Evolutionary conservation across 2,113 vertebrate genomes (phyloP).

Genomic region (Corythaixoides concolor): DNA sequence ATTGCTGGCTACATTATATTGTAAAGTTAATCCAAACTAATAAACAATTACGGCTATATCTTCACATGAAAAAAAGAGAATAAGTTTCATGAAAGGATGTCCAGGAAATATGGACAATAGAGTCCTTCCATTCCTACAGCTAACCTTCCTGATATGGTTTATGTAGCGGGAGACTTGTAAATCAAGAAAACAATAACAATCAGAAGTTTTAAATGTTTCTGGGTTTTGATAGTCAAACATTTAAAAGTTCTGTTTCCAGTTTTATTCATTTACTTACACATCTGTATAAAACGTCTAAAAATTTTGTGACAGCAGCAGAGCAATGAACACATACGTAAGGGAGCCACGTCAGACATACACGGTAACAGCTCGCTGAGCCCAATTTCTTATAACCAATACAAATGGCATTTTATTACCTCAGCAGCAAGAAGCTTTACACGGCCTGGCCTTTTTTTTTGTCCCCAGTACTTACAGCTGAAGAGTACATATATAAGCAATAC

Average conservation of each 20-base stretch:
- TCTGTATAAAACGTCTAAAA: neutral
- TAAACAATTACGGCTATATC: neutral
- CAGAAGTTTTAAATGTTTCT: neutral
- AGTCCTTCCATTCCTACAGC: neutral
- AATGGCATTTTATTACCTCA: neutral
- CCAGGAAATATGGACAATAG: neutral
- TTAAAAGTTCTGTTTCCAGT: neutral
- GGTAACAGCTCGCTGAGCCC: neutral
- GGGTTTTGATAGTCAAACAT: neutral
- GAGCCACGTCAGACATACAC: neutral
- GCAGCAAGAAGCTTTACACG: neutral
- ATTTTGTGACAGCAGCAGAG: neutral
- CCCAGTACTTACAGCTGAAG: neutral
- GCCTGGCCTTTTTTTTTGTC: neutral
- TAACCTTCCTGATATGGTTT: neutral
- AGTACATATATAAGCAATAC: neutral
- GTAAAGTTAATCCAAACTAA: neutral
- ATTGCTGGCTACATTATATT: neutral
- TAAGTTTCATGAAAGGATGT: neutral
- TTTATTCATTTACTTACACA: neutral
- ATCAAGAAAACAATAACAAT: neutral
- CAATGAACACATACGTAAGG: fast-evolving
- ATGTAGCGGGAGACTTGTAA: neutral
- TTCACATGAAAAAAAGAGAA: neutral
- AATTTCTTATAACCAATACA: neutral